Conservation (phyloP, 2,888 invertebrate genomes). For the Lithophane socia region DNA sequence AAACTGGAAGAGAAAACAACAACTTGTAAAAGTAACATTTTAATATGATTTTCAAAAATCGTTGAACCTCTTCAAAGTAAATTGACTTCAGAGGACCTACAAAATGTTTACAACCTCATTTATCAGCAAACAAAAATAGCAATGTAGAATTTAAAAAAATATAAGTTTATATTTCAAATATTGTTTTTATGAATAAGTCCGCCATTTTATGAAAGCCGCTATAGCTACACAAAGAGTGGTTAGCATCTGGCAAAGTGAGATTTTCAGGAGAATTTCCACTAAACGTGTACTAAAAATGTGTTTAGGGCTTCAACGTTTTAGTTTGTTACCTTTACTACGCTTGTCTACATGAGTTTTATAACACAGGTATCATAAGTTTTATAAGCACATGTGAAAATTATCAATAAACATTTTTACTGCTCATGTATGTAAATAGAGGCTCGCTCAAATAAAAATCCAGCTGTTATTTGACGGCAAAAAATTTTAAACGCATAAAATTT, state of each 20-base stretch:
- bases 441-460: conserved; percentile 3
- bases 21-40: not conserved
- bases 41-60: not conserved
- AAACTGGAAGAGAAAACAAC: not conserved
- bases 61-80: not conserved
- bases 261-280: conserved; percentile 58
- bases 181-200: conserved; percentile 41
- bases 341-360: conserved; percentile 41
- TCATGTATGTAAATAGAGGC: not conserved
- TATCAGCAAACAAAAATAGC: not conserved
- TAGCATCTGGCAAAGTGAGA: conserved; percentile 63
- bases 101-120: conserved; percentile 23
- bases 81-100: not conserved
- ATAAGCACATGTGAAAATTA: conserved; percentile 28
- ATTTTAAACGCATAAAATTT: conserved; percentile 41
- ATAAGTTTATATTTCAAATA: conserved; percentile 18
- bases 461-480: conserved; percentile 29
- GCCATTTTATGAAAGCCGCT: conserved; percentile 28
- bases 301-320: conserved; percentile 49
- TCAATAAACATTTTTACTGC: conserved; percentile 20
- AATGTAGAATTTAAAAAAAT: not conserved
- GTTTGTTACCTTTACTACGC: conserved; percentile 46
- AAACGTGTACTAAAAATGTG: conserved; percentile 58
- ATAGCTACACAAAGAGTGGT: conserved; percentile 45
- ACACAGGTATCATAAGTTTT: conserved; percentile 27